Evolutionary conservation across 2,797 vertebrate species (phyloP), one percentile per base, ranked within the genome.

Genomic region (Liparis tanakae): DNA sequence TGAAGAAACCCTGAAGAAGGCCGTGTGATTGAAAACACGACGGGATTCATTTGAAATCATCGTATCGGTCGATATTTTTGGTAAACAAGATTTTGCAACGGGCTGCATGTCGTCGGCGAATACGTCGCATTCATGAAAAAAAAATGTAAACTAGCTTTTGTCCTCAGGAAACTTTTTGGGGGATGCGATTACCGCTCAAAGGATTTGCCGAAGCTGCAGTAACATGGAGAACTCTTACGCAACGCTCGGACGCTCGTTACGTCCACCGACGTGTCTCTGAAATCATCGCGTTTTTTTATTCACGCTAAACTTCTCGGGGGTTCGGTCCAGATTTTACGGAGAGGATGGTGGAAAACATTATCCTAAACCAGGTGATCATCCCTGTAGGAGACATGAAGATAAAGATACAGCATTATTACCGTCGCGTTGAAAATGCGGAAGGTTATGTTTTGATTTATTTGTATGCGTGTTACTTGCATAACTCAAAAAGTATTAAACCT

Each of bases 1-100:
- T 82, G 79, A 87, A 88, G 85, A 88, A 92, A 90, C 74, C 77
- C 48, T 80, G 79, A 88, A 90, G 73, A 87, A 87, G 83, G 72
- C 83, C 76, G 80, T 75, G 79, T 89, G 86, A 89, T 85, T 88
- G 81, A 85, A 85, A 88, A 82, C 67, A 83, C 72, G 84, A 85
- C 78, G 68, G 70, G 80, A 84, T 88, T 87, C 33, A 87, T 88
- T 88, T 30, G 74, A 59, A 87, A 87, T 81, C 72, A 72, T 59
- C 72, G 61, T 69, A 79, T 81, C 76, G 50, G 66, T 69, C 36
- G 20, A 56, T 73, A 71, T 78, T 88, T 79, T 78, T 30, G 25
- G 76, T 87, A 81, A 89, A 88, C 81, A 88, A 76, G 51, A 70
- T 70, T 81, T 60, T 67, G 55, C 72, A 67, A 53, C 39, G 58